Evolutionary conservation across 64 coral and sea anemone species (phyloP).

Genomic region (Porites australiensis): DNA sequence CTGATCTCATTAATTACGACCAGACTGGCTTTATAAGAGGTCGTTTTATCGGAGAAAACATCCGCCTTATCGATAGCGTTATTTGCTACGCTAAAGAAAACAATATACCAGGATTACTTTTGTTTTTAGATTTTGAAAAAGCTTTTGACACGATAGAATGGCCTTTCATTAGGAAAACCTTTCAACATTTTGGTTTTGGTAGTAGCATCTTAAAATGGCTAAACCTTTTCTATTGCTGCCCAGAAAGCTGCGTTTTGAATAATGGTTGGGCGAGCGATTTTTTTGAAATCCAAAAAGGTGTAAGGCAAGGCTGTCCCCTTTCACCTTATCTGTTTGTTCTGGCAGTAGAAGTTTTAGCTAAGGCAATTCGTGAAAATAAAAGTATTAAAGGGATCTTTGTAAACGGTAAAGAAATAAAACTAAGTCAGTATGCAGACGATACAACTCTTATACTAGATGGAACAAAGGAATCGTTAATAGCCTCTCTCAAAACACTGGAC

Average conservation of each 20-base stretch:
- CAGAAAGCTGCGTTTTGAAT: conserved; percentile 24
- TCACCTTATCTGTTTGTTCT: too few species aligned
- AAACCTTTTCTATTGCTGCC: conserved; percentile 3
- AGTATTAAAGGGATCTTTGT: conserved; percentile 24
- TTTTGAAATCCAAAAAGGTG: conserved; percentile 1
- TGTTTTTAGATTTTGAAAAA: too few species aligned
- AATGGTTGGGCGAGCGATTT: conserved; percentile 24
- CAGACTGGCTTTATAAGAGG: too few species aligned
- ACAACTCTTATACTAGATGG: conserved; percentile 13
- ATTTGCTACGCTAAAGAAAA: conserved; percentile 1
- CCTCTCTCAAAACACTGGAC: not conserved
- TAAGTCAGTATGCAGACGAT: conserved; percentile 41
- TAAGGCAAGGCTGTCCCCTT: not conserved
- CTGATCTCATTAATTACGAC: too few species aligned
- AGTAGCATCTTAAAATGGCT: conserved; percentile 7
- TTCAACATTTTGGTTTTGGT: not conserved
- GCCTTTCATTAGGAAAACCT: not conserved
- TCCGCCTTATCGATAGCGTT: conserved; percentile 10
- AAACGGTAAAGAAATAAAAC: not conserved
- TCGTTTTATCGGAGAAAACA: conserved; percentile 33
- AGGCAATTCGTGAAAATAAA: conserved; percentile 31
- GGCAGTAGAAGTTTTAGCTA: too few species aligned
- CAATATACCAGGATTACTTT: conserved; percentile 17
- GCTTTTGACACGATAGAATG: too few species aligned
- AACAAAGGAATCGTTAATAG: conserved; percentile 5